Base-by-base conservation (phyloP, 2,797 vertebrate species). In the Erpetoichthys calabaricus region DNA sequence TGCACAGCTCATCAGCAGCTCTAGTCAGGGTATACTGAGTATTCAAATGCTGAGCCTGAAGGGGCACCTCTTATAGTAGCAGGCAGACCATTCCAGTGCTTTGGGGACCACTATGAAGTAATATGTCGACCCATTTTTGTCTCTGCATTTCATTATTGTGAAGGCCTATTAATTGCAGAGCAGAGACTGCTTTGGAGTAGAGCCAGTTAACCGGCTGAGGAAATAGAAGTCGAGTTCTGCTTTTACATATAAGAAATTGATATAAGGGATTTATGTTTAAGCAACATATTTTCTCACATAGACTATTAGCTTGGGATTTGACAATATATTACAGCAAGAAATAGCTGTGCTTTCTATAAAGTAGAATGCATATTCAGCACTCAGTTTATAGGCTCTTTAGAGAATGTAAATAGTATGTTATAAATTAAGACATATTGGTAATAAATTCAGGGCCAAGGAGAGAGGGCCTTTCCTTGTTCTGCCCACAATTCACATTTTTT, bases 321-420 rank as follows among this genome's bases (percentile, higher is more conserved):
- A 10, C 7, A 42, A 54, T n/a, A 51, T 42, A 42, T 41, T 54
- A 43, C 10, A 54, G 44, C 77, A 80, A 74, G 75, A 80, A 85
- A 85, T 81, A 85, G 81, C 80, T 84, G 80, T 83, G 82, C 75
- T 81, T 81, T 76, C 80, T 77, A 77, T 76, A 78, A 77, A 83
- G 73, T 75, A 80, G 79, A 85, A 83, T 83, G 79, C 82, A 82
- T 79, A 81, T 83, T 85, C 82, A 85, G 83, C 81, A 85, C 78
- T 70, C 71, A 73, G 78, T 79, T 82, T 83, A 83, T 79, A 78
- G 76, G 82, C 79, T 82, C 78, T 82, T 85, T 80, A 81, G 81
- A 82, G 80, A 75, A 77, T 79, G 79, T 81, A 80, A 83, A 81
- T 80, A 75, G 77, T 70, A 74, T 76, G 66, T 76, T 81, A 80